Evolutionary conservation across 2,113 vertebrate genomes (phyloP).

Genomic region (Electrona antarctica): DNA sequence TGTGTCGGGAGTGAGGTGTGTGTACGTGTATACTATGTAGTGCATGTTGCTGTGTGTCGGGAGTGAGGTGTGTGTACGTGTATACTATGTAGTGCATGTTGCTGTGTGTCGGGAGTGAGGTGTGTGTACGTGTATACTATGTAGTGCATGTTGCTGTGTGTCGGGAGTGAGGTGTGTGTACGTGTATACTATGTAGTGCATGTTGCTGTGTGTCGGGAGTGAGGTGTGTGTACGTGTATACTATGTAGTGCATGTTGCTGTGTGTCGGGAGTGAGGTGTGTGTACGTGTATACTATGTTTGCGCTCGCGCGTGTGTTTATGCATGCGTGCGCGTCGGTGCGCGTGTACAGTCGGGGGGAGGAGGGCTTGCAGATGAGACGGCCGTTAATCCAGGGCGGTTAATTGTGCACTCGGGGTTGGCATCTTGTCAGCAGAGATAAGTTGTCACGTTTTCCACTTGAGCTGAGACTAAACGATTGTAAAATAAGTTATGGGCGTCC

Average conservation of each 20-base stretch:
- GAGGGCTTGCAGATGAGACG: constrained; percentile 84
- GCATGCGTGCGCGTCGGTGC: background rate
- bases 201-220: background rate
- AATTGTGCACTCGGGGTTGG: constrained; percentile 92
- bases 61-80: too few species aligned
- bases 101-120: too few species aligned
- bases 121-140: too few species aligned
- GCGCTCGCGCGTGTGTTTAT: background rate
- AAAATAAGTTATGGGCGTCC: constrained; percentile 99
- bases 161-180: too few species aligned
- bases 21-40: too few species aligned
- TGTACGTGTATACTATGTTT: too few species aligned
- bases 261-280: background rate
- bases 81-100: too few species aligned
- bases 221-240: too few species aligned
- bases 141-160: too few species aligned
- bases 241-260: background rate
- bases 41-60: too few species aligned
- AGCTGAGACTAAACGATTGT: constrained; percentile 99
- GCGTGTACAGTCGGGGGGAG: background rate
- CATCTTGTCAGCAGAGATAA: constrained; percentile 98
- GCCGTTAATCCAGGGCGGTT: constrained; percentile 91
- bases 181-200: too few species aligned
- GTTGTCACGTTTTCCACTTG: constrained; percentile 99
- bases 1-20: too few species aligned